Evolutionary conservation across 2,888 invertebrate species (phyloP).

Genomic region (Tetragonisca angustula): DNA sequence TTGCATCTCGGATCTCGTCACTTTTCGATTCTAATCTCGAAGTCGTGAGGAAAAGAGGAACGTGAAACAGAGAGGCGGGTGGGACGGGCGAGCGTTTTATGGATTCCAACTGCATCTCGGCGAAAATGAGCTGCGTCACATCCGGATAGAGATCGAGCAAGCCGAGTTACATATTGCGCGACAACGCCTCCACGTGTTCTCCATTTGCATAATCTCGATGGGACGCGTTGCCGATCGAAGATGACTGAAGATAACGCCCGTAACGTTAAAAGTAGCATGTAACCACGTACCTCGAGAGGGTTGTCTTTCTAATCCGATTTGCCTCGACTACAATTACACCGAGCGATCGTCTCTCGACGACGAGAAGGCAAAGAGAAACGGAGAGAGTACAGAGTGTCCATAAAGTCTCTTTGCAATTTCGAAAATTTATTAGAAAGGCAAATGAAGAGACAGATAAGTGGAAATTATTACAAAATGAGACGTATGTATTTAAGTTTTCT

Average conservation of each 20-base stretch:
- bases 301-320: constrained; percentile 28
- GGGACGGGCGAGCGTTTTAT: constrained; percentile 57
- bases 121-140: constrained; percentile 72
- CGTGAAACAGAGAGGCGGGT: constrained; percentile 3
- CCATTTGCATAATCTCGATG: constrained; percentile 72
- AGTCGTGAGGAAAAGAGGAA: constrained; percentile 12
- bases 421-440: too few species aligned
- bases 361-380: background rate
- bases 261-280: constrained; percentile 27
- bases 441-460: too few species aligned
- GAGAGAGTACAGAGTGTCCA: too few species aligned
- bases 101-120: constrained; percentile 72
- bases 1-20: constrained; percentile 21
- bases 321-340: background rate
- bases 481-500: too few species aligned
- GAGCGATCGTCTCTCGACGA: background rate
- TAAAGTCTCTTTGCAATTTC: too few species aligned
- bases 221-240: constrained; percentile 40
- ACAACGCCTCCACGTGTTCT: constrained; percentile 49
- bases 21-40: constrained; percentile 48
- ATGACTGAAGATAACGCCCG: constrained; percentile 40
- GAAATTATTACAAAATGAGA: too few species aligned
- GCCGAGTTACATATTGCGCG: constrained; percentile 56
- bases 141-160: constrained; percentile 66
- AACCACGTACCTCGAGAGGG: constrained; percentile 5